Evolutionary conservation across 2,113 vertebrate species (phyloP), one percentile per base, ranked within the genome.

Genomic region (Gymnarchus niloticus): DNA sequence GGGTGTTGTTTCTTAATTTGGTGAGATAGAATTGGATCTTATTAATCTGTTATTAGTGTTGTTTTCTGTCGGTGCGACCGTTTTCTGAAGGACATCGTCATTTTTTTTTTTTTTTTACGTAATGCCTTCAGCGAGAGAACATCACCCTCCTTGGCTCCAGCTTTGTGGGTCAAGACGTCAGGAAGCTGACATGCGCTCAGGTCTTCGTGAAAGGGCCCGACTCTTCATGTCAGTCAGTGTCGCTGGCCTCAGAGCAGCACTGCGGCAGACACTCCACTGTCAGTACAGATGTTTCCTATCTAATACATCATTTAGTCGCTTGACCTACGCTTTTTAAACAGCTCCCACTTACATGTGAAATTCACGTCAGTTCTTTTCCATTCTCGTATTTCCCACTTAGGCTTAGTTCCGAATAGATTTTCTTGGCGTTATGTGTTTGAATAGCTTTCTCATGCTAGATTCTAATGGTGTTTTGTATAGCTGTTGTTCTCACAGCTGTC

Each of bases 1-100:
- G 65, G 65, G 65, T 54, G 25, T 54, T 54, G 23, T 33, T 82
- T 82, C 25, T 82, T 48, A 48, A 52, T 82, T 82, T 82, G 51
- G 80, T 12, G 5, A 28, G 80, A 81, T 28, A 81, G 10, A 56
- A 19, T 23, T 54, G n/a, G n/a, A 23, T 28, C 41, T 78, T 25
- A 61, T 7, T 17, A n/a, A 33, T 81, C n/a, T 56, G 51, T 33
- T 51, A 33, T 33, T 82, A 0, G 5, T 54, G 7, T 48, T 21
- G 46, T 37, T 78, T 78, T 78, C 44, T 78, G 41, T 14, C 48
- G n/a, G 12, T 56, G 25, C 51, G n/a, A n/a, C 51, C 25, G 56
- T 82, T 82, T 82, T 82, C 28, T 37, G 80, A 56, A 7, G 23
- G n/a, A 82, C 49, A n/a, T n/a, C n/a, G n/a, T n/a, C n/a, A n/a